These are phyloP conservation scores for Tortricodes alternella DNA, from an alignment of 2,888 invertebrate species.

Conservation along the genomic window DNA sequence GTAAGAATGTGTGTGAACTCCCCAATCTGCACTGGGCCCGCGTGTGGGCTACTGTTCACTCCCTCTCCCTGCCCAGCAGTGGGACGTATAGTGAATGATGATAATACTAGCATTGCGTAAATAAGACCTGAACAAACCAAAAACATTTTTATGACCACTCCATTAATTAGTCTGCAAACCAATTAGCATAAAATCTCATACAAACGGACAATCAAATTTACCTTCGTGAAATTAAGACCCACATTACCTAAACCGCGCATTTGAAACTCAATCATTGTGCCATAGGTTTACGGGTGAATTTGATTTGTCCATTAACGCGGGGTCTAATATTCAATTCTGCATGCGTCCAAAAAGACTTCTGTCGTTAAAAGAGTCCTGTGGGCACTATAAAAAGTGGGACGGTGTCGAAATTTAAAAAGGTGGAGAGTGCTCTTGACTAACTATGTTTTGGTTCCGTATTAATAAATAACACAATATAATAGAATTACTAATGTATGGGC, in stretches of 20 bases:
- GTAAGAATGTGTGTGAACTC: too few relatives aligned
- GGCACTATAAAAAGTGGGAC: neutral
- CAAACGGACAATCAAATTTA: constrained; percentile 1
- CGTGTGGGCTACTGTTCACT: too few relatives aligned
- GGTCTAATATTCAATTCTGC: neutral
- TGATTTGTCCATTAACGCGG: neutral
- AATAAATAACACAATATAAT: too few relatives aligned
- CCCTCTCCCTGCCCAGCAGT: too few relatives aligned
- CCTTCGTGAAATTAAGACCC: neutral
- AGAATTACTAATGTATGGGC: too few relatives aligned
- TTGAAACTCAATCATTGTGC: neutral
- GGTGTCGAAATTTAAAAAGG: neutral
- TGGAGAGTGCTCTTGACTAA: too few relatives aligned
- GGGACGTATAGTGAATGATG: too few relatives aligned
- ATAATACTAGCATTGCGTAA: neutral
- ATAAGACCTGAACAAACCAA: neutral
- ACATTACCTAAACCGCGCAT: neutral
- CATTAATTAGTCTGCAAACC: neutral
- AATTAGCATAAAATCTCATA: constrained; percentile 1
- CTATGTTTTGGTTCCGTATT: too few relatives aligned
- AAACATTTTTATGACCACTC: neutral
- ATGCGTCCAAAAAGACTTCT: neutral
- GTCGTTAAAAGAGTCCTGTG: neutral
- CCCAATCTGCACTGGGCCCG: too few relatives aligned
- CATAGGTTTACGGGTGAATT: neutral